Evolutionary conservation across 2,113 vertebrate genomes (phyloP).

Genomic region (Girardinichthys multiradiatus): DNA sequence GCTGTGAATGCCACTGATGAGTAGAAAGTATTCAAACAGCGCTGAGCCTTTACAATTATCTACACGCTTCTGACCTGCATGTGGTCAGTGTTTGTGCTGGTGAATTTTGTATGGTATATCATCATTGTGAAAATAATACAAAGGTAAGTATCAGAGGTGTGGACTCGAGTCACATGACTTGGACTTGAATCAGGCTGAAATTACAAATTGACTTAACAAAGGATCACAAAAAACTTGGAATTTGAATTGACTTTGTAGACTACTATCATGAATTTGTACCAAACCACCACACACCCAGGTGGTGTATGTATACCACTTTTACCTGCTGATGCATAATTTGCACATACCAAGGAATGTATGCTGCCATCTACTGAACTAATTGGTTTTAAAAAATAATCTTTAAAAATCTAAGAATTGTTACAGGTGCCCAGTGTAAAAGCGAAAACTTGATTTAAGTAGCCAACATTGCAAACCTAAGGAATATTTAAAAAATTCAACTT

Average conservation of each 20-base stretch:
- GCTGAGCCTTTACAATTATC: constrained; percentile 50
- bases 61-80: constrained; percentile 72
- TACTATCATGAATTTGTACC: not conserved
- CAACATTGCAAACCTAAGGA: no score
- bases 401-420: no score
- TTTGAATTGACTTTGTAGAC: not conserved
- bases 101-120: not conserved
- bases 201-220: not conserved
- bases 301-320: no score
- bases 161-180: not conserved
- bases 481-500: no score
- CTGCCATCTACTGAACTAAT: no score
- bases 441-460: no score
- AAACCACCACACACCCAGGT: not conserved
- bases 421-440: no score
- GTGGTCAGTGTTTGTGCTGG: constrained; percentile 36
- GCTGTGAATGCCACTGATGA: constrained; percentile 35
- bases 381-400: no score
- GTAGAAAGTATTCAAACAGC: constrained; percentile 1
- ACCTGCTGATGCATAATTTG: no score
- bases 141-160: not conserved
- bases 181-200: not conserved
- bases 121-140: not conserved
- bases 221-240: not conserved
- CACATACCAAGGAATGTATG: no score